These are phyloP conservation scores for Labeo calbasu DNA, from an alignment of 2,797 vertebrate species.

Conservation along the genomic window DNA sequence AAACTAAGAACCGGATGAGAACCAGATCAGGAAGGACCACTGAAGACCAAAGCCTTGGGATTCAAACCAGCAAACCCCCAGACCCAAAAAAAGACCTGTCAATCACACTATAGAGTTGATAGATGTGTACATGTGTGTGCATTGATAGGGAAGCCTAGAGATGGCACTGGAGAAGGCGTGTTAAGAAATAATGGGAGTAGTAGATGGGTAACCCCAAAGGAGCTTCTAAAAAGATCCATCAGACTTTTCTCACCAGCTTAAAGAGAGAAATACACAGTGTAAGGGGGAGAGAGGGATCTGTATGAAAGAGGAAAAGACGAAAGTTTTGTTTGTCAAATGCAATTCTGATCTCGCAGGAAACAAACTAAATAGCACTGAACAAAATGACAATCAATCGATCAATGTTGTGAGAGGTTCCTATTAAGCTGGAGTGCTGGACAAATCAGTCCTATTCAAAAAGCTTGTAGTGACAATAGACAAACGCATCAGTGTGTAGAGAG, in stretches of 20 bases:
- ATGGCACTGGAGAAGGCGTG: slow-evolving; percentile 8
- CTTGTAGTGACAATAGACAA: slow-evolving; percentile 61
- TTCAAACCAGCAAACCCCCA: slow-evolving; percentile 67
- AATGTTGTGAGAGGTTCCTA: background rate
- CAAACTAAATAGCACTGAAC: background rate
- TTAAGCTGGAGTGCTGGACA: slow-evolving; percentile 37
- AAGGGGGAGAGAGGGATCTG: background rate
- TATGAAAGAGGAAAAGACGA: background rate
- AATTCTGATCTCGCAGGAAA: background rate
- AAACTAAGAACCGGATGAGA: slow-evolving; percentile 68
- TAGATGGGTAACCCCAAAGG: slow-evolving; percentile 58
- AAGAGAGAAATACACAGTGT: slow-evolving; percentile 7
- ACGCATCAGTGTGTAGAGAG: slow-evolving; percentile 57
- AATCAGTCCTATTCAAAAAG: slow-evolving; percentile 58
- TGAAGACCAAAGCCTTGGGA: slow-evolving; percentile 70
- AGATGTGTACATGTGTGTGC: slow-evolving; percentile 4
- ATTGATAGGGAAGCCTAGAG: slow-evolving; percentile 16
- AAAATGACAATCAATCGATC: background rate
- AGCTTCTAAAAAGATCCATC: slow-evolving; percentile 70
- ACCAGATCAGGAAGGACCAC: slow-evolving; percentile 68
- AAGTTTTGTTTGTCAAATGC: slow-evolving; percentile 17
- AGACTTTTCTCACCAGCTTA: slow-evolving; percentile 66
- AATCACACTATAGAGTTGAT: slow-evolving; percentile 57
- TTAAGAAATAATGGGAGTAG: slow-evolving; percentile 2
- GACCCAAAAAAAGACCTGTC: slow-evolving; percentile 60